Conservation (phyloP, 2,113 vertebrate species). For the Ageneiosus marmoratus region DNA sequence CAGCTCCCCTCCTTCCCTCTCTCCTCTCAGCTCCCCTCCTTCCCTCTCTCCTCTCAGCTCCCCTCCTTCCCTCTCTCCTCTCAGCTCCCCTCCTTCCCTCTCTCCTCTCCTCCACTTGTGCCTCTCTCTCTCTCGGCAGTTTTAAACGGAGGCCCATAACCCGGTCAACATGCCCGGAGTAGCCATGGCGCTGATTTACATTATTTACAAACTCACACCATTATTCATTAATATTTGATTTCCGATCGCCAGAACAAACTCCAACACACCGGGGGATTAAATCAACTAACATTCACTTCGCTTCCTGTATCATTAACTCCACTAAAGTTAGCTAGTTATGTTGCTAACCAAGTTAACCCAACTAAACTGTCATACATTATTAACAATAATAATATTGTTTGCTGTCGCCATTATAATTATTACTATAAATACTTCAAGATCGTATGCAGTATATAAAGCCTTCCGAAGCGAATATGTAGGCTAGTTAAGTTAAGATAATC, state of each 20-base stretch:
- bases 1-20: no score
- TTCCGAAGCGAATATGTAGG: not conserved
- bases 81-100: no score
- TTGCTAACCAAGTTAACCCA: not conserved
- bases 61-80: no score
- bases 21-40: no score
- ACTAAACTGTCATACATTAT: not conserved
- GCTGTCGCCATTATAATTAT: not conserved
- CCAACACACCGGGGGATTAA: not conserved
- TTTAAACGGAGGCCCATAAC: not conserved
- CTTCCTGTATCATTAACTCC: not conserved
- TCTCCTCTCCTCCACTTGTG: not conserved
- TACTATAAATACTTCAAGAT: not conserved
- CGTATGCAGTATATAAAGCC: not conserved
- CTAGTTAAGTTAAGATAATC: not conserved
- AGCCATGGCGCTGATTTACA: not conserved
- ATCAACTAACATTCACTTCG: not conserved
- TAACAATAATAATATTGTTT: not conserved
- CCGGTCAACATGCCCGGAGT: not conserved
- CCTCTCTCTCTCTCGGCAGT: not conserved
- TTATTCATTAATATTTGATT: not conserved
- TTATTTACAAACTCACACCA: not conserved
- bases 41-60: no score
- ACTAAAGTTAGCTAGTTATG: constrained; percentile 8
- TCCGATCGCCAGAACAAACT: not conserved